phyloP scores from a whole-genome alignment of 2,113 vertebrate genomes.

The Clupea harengus region DNA sequence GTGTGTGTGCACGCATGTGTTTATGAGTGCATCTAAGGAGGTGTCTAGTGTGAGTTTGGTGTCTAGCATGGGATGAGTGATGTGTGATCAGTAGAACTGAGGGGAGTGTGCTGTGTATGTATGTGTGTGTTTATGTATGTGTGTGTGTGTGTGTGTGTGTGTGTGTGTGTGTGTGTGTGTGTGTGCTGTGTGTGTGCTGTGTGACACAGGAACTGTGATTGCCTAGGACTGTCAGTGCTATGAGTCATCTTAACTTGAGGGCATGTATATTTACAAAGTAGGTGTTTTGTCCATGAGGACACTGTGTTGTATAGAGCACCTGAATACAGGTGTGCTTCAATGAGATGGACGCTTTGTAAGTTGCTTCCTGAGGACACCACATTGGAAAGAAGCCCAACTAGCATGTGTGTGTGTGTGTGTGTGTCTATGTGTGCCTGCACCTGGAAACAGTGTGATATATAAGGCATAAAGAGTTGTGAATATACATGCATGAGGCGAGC shows the following conservation, averaged over 20 bases:
- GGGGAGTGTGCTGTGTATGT: not conserved
- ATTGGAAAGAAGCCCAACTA: not conserved
- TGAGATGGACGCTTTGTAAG: not conserved
- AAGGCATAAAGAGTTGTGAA: too few relatives aligned
- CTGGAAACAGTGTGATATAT: too few relatives aligned
- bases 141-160: not conserved
- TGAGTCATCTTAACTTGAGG: not conserved
- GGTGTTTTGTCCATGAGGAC: not conserved
- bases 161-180: not conserved
- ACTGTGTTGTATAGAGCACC: not conserved
- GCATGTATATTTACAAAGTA: slow-evolving; percentile 3
- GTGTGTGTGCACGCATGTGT: not conserved
- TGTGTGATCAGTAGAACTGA: not conserved
- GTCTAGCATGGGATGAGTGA: not conserved
- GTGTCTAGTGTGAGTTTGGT: too few relatives aligned
- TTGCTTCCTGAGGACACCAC: not conserved
- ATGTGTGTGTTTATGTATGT: not conserved
- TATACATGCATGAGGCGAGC: too few relatives aligned
- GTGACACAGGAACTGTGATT: not conserved
- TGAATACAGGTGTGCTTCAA: not conserved
- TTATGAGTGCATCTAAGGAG: not conserved
- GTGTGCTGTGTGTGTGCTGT: not conserved
- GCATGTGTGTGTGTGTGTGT: not conserved
- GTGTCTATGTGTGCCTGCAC: not conserved
- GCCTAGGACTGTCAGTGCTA: not conserved